Base-by-base conservation (phyloP, 1,140 invertebrate species). In the Drosophila lacteicornis region DNA sequence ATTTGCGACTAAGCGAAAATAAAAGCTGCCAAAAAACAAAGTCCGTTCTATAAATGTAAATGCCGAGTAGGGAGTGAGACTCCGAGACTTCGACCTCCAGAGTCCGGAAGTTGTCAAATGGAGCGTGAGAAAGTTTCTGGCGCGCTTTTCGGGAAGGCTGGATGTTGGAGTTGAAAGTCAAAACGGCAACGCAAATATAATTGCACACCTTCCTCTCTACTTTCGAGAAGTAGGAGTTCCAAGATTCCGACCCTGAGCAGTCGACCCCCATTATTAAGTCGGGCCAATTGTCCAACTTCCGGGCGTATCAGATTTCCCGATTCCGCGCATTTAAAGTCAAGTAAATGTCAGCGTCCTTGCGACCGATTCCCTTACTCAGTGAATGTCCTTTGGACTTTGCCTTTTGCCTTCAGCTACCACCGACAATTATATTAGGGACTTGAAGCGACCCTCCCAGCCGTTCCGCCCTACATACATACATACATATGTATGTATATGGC, bases 51-150 rank as follows among this genome's bases (percentile, higher is more conserved):
- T 25, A 57, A 50, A 45, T 57, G 57, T 68, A 78, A 69, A 78
- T 60, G 60, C 56, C 49, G 62, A 55, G 71, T 46, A 22, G 57
- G 69, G 36, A 69, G 46, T n/a, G 50, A 69, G 40, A n/a, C 25
- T 36, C 53, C 51, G 27, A 30, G 36, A 46, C 38, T n/a, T 65
- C 62, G 30, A 66, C 45, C 50, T 50, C 36, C 17, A 43, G 73
- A 45, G 80, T 53, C 62, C 74, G 76, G 80, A 83, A 66, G 77
- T 87, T 73, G 80, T 77, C 80, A 82, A 88, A 80, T 80, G 47
- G 65, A 87, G 66, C 84, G 84, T 87, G 84, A 84, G 84, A 87
- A 87, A 90, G 51, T 79, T 83, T 90, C 78, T 87, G 85, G 84
- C 84, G 84, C 80, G 85, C 84, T 87, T 87, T 87, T 88, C 51